phyloP scores from a whole-genome alignment of 2,113 vertebrate genomes.

The Melierax canorus region DNA sequence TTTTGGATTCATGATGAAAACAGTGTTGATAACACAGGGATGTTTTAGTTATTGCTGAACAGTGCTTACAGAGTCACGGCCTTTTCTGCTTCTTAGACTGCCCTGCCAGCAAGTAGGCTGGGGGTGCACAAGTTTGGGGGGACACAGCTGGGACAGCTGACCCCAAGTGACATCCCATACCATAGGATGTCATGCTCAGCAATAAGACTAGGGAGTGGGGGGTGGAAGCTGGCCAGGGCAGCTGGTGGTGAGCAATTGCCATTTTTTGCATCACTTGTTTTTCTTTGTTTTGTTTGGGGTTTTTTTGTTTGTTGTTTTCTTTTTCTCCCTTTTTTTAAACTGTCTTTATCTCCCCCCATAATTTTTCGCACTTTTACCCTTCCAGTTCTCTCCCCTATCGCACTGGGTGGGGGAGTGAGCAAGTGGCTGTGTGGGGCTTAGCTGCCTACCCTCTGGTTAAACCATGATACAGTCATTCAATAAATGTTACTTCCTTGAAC shows the following conservation, averaged over 20 bases:
- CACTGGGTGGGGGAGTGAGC: not conserved
- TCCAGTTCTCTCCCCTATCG: not conserved
- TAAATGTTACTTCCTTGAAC: not conserved
- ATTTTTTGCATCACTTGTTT: not conserved
- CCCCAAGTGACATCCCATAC: not conserved
- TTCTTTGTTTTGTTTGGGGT: not conserved
- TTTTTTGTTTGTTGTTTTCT: not conserved
- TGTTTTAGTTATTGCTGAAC: not conserved
- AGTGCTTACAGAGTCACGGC: not conserved
- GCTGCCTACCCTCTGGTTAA: not conserved
- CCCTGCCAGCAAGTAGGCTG: not conserved
- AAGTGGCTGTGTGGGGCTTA: not conserved
- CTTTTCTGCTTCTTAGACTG: not conserved
- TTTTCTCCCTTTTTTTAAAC: not conserved
- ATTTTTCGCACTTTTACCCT: not conserved
- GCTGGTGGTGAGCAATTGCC: not conserved
- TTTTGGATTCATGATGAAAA: not conserved
- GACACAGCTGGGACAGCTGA: not conserved
- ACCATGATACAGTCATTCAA: not conserved
- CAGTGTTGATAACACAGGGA: not conserved
- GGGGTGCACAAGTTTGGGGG: not conserved
- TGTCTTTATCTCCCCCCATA: not conserved
- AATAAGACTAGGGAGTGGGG: not conserved
- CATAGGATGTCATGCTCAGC: not conserved
- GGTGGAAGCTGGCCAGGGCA: not conserved